Conservation (phyloP, 2,797 vertebrate species). For the Sebastes nivosus region DNA sequence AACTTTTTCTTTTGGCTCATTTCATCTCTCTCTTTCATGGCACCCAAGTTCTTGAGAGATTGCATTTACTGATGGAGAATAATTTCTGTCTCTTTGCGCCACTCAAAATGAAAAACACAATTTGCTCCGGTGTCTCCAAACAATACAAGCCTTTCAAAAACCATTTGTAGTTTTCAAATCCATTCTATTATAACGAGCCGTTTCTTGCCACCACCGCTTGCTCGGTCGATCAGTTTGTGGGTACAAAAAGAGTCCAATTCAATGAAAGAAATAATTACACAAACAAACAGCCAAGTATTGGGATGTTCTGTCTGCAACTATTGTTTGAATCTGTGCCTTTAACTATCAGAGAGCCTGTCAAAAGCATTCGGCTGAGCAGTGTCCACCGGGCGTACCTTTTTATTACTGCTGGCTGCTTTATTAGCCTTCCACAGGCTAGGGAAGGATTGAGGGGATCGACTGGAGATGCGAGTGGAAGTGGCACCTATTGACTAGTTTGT, state of each 20-base stretch:
- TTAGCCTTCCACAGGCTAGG: slow-evolving; percentile 53
- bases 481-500: slow-evolving; percentile 63
- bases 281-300: slow-evolving; percentile 32
- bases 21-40: neutral
- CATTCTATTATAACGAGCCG: slow-evolving; percentile 23
- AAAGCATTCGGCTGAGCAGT: slow-evolving; percentile 35
- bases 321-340: slow-evolving; percentile 41
- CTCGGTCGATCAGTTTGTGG: slow-evolving; percentile 31
- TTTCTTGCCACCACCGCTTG: slow-evolving; percentile 6
- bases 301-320: slow-evolving; percentile 25
- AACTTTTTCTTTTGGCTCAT: slow-evolving; percentile 34
- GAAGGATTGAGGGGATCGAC: slow-evolving; percentile 50
- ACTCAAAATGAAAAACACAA: slow-evolving; percentile 29
- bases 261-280: slow-evolving; percentile 45
- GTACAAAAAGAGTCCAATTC: slow-evolving; percentile 36
- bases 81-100: slow-evolving; percentile 37
- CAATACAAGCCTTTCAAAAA: slow-evolving; percentile 42
- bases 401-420: slow-evolving; percentile 68
- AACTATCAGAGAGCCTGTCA: slow-evolving; percentile 47
- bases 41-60: slow-evolving; percentile 23
- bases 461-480: slow-evolving; percentile 51
- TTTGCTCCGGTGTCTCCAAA: slow-evolving; percentile 24
- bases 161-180: slow-evolving; percentile 46
- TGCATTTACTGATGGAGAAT: slow-evolving; percentile 32
- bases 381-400: slow-evolving; percentile 38